Evolutionary conservation across 2,888 invertebrate genomes (phyloP).

Genomic region (Harpagoxenus sublaevis): DNA sequence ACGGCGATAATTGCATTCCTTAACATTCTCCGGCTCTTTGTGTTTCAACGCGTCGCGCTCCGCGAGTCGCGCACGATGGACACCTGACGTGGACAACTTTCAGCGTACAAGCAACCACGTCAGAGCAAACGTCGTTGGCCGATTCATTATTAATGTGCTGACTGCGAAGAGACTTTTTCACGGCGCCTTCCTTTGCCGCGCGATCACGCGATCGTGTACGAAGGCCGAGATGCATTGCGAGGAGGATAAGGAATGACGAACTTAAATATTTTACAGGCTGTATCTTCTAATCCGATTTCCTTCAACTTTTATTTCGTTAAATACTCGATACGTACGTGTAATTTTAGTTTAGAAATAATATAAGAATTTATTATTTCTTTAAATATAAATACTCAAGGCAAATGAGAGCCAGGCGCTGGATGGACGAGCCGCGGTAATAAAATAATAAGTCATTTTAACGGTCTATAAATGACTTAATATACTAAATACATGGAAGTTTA

Average conservation of each 20-base stretch:
- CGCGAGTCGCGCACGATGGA: constrained; percentile 28
- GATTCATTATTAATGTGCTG: constrained; percentile 73
- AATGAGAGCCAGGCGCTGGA: no score
- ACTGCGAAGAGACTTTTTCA: constrained; percentile 45
- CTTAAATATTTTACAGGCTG: background rate
- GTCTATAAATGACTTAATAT: no score
- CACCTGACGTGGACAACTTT: constrained; percentile 72
- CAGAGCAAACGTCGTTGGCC: constrained; percentile 66
- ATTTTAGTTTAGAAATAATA: background rate
- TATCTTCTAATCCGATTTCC: background rate
- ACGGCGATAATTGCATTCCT: constrained; percentile 30
- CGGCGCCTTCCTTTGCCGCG: constrained; percentile 17
- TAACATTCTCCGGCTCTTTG: constrained; percentile 21
- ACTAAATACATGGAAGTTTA: no score
- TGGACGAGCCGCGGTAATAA: no score
- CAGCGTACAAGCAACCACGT: constrained; percentile 73
- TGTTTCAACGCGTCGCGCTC: constrained; percentile 30
- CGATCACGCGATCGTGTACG: constrained; percentile 16
- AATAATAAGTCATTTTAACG: no score
- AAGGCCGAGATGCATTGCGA: background rate
- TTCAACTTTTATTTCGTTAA: background rate
- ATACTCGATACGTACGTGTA: background rate
- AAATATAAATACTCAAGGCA: no score
- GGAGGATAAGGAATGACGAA: background rate
- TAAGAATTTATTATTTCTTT: background rate